A percentile compares a stretch with the other conserved stretches of the same genome.
Evolutionary conservation across 2,888 invertebrate species (phyloP).

Genomic region (Orchesella flavescens): DNA sequence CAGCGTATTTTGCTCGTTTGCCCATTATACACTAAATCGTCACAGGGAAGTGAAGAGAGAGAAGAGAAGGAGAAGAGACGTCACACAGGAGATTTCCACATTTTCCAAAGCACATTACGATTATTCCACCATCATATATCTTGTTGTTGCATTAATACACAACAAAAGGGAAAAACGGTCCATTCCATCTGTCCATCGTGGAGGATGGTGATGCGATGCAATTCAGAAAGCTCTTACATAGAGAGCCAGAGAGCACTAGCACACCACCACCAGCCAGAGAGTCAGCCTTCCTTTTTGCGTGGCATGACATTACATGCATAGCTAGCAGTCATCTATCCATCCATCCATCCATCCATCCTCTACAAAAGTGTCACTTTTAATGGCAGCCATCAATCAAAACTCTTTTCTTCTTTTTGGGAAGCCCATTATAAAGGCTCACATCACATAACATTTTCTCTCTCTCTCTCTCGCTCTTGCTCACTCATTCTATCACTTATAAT

Average conservation of each 20-base stretch:
- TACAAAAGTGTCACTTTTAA: constrained; percentile 71
- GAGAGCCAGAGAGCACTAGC: constrained; percentile 28
- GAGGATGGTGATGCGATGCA: constrained; percentile 33
- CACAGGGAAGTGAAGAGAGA: constrained; percentile 9
- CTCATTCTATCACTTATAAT: neutral
- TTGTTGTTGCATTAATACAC: constrained; percentile 59
- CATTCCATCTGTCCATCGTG: constrained; percentile 63
- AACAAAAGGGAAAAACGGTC: constrained; percentile 64
- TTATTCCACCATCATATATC: constrained; percentile 64
- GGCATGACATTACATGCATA: neutral
- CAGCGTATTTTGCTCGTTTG: constrained; percentile 42
- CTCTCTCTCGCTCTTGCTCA: neutral
- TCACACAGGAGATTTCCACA: constrained; percentile 63
- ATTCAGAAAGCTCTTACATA: constrained; percentile 57
- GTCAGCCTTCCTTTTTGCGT: neutral
- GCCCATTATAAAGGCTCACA: constrained; percentile 65
- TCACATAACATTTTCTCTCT: constrained; percentile 11
- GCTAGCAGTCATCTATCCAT: constrained; percentile 60
- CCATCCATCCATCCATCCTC: constrained; percentile 60
- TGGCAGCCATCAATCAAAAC: constrained; percentile 72
- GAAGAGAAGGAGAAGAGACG: constrained; percentile 19
- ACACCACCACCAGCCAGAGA: neutral
- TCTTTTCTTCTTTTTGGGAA: constrained; percentile 63
- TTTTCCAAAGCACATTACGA: constrained; percentile 64
- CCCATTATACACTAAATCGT: constrained; percentile 15